phyloP scores from a whole-genome alignment of 2,113 vertebrate species.

The Muscicapa adusta region DNA sequence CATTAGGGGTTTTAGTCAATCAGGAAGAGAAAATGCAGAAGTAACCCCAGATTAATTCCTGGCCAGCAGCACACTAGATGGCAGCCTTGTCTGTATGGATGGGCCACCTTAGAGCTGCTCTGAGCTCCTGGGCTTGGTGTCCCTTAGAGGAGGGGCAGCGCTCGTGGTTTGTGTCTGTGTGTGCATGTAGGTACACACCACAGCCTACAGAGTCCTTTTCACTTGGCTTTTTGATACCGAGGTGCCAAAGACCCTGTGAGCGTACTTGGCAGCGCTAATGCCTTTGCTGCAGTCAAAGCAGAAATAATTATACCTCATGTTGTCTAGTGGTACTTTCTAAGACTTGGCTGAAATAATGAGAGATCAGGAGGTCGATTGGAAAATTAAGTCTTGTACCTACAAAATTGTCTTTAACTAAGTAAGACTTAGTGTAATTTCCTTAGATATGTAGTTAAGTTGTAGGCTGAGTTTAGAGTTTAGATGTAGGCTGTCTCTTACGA shows the following conservation, averaged over 20 bases:
- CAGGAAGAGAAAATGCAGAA: accelerated
- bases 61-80: background rate
- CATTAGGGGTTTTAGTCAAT: no score
- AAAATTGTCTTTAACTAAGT: background rate
- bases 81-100: background rate
- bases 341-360: background rate
- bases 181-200: accelerated
- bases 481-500: accelerated
- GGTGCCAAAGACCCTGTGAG: accelerated
- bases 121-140: background rate
- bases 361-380: background rate
- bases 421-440: background rate
- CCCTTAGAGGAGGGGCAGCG: background rate
- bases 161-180: background rate
- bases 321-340: background rate
- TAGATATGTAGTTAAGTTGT: background rate
- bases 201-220: background rate
- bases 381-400: background rate
- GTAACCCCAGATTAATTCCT: accelerated
- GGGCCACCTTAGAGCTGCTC: background rate
- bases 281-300: background rate
- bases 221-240: no score
- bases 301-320: background rate
- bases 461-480: background rate
- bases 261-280: background rate